Base-by-base conservation (phyloP, 2,888 invertebrate genomes). In the Nomada lathburiana region DNA sequence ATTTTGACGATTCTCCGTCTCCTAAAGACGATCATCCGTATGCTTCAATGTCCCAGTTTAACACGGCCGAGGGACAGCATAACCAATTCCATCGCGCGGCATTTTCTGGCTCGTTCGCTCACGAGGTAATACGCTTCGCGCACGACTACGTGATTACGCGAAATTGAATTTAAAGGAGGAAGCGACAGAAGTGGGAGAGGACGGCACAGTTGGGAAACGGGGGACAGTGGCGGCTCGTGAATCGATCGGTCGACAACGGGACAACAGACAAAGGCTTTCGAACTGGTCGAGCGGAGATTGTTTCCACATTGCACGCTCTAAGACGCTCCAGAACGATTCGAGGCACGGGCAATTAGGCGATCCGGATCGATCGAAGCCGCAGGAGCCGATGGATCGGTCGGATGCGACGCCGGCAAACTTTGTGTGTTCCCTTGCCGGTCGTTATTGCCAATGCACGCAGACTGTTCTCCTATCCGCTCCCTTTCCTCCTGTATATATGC, bases 341-440 rank as follows among this genome's bases (percentile, higher is more conserved):
- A 80, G 72, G 64, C 73, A 80, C 73, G 85, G 80, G 76, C 86
- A 88, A 88, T 88, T 88, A 85, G 85, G 77, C 80, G 86, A 80
- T 76, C 77, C 36, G 79, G 82, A 80, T 83, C 78, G 85, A 83
- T 83, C 71, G 53, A 16, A 42, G 63, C 44, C 55, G 16, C 20
- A 63, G 70, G n/a, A 63, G 57, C 47, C 57, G 80, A 70, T 29
- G 52, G 84, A 81, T 87, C 78, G 60, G 26, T 23, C 29, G 76
- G 76, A 74, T 78, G 83, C 80, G 76, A 76, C 81, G 81, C 80
- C 70, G 81, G 85, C 73, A 79, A 88, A 88, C 85, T 88, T 85
- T 53, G 73, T 68, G 73, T 80, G 76, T 72, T 76, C 82, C 57
- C 44, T 55, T 20, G 70, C 36, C 53, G 47, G 70, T 67, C 80